Conservation (phyloP, 1,140 invertebrate genomes). For the Diprion similis region DNA sequence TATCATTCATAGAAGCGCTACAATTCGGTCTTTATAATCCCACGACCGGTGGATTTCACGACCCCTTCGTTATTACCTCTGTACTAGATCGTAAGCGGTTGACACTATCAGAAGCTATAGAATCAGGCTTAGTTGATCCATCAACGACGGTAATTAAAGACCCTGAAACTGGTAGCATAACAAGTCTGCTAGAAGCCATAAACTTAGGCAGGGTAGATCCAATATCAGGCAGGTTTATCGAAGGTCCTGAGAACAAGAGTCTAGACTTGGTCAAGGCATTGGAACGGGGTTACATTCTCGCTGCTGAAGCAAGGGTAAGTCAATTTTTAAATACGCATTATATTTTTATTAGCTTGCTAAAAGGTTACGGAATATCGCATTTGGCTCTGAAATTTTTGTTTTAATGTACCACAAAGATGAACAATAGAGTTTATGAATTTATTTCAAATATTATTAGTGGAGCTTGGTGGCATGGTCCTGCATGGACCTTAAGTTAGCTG, state of each 20-base stretch:
- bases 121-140: conserved; percentile 82
- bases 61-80: conserved; percentile 78
- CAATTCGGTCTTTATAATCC: conserved; percentile 85
- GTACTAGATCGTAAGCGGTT: conserved; percentile 73
- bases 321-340: conserved; percentile 30
- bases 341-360: conserved; percentile 43
- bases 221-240: conserved; percentile 72
- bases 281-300: conserved; percentile 84
- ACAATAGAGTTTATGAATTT: conserved; percentile 21
- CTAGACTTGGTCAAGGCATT: conserved; percentile 87
- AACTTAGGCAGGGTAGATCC: conserved; percentile 79
- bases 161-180: conserved; percentile 75
- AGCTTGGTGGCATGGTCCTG: conserved; percentile 49
- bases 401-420: conserved; percentile 23
- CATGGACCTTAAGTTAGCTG: conserved; percentile 37
- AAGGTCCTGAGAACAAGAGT: conserved; percentile 69
- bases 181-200: conserved; percentile 81
- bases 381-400: conserved; percentile 29
- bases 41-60: conserved; percentile 76
- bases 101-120: conserved; percentile 79
- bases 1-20: conserved; percentile 83
- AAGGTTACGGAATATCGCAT: conserved; percentile 48
- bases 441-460: conserved; percentile 25
- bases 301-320: conserved; percentile 93
- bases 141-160: conserved; percentile 84